A percentile compares a stretch with the other conserved stretches of the same genome.
phyloP scores from a whole-genome alignment of 2,113 vertebrate genomes.

The Carettochelys insculpta region DNA sequence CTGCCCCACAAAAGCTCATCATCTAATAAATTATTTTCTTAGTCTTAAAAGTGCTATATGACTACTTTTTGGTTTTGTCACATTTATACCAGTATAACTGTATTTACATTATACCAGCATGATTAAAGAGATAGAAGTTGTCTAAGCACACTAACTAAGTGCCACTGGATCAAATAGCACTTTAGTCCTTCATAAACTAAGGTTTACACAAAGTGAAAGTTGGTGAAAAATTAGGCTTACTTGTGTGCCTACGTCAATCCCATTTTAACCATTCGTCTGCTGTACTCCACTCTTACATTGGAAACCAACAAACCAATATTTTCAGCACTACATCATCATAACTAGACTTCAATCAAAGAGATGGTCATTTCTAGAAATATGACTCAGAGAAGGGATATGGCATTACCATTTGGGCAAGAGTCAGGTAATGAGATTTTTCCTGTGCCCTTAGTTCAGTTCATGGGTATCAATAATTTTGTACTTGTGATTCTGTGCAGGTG shows the following conservation, averaged over 20 bases:
- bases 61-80: no score
- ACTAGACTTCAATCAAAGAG: neutral
- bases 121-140: neutral
- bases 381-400: neutral
- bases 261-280: neutral
- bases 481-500: neutral
- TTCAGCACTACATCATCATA: neutral
- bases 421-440: accelerated
- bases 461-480: neutral
- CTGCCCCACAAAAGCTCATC: no score
- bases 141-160: neutral
- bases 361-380: neutral
- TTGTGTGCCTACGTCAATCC: neutral
- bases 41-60: no score
- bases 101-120: neutral
- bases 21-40: no score
- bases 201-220: neutral
- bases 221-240: neutral
- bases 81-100: neutral
- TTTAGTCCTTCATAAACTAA: neutral
- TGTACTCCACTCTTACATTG: neutral
- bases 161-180: neutral
- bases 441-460: neutral
- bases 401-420: neutral
- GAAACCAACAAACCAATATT: neutral